Percentiles rank a stretch among this genome's conserved stretches.
These are phyloP conservation scores for Amphipyra berbera DNA, from an alignment of 2,888 invertebrate species.

Conservation along the genomic window DNA sequence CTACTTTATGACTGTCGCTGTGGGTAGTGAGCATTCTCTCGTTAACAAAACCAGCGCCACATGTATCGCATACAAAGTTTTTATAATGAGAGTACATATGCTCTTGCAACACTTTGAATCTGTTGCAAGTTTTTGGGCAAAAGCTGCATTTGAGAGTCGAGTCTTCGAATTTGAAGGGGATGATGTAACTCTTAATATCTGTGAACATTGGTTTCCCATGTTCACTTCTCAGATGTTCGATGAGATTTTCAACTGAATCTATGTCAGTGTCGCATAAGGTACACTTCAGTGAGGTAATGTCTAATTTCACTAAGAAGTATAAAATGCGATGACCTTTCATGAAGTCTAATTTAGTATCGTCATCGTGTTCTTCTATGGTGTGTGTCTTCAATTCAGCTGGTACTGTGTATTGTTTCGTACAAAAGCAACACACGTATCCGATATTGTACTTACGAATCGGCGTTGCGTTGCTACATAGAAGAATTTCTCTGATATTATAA, in stretches of 20 bases:
- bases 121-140: constrained; percentile 57
- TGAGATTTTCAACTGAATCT: constrained; percentile 29
- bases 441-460: constrained; percentile 69
- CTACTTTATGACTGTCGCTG: constrained; percentile 34
- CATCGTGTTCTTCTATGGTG: constrained; percentile 63
- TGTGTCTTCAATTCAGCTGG: constrained; percentile 72
- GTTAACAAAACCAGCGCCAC: constrained; percentile 61
- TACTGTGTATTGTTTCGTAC: constrained; percentile 60
- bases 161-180: constrained; percentile 71
- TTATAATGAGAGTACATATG: constrained; percentile 68
- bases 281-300: constrained; percentile 66
- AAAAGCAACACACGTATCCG: constrained; percentile 74
- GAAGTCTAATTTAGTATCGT: constrained; percentile 58
- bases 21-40: constrained; percentile 35
- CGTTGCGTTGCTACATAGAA: constrained; percentile 74
- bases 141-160: constrained; percentile 57
- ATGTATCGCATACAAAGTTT: constrained; percentile 66
- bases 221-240: constrained; percentile 32
- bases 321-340: constrained; percentile 59
- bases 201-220: constrained; percentile 46
- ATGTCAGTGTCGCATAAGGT: constrained; percentile 37
- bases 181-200: constrained; percentile 62
- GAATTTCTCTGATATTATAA: constrained; percentile 66
- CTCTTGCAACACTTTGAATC: constrained; percentile 63
- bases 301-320: constrained; percentile 69